Conservation (phyloP, 2,113 vertebrate species). For the Oryzias curvinotus region DNA sequence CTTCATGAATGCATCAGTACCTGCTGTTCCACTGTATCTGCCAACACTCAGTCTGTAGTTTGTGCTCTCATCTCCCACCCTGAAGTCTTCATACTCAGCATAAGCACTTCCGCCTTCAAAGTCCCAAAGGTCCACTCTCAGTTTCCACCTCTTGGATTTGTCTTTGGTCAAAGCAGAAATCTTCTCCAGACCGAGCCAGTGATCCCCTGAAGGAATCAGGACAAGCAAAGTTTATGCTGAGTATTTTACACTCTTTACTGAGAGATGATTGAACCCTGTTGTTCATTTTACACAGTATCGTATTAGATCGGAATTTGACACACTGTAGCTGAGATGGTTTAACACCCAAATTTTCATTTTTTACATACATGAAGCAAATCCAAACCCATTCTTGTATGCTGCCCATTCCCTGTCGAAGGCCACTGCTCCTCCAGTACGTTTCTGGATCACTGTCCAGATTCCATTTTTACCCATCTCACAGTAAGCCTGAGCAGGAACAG, state of each 20-base stretch:
- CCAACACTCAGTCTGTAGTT: constrained; percentile 64
- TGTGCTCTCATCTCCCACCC: constrained; percentile 33
- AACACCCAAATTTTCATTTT: too few relatives aligned
- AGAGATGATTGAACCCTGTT: too few relatives aligned
- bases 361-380: too few relatives aligned
- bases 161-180: constrained; percentile 51
- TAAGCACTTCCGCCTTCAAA: constrained; percentile 47
- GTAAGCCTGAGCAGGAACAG: too few relatives aligned
- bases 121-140: constrained; percentile 72
- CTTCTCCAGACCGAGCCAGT: constrained; percentile 71
- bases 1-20: constrained; percentile 29
- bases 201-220: constrained; percentile 55
- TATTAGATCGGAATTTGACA: too few relatives aligned
- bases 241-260: neutral
- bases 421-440: too few relatives aligned
- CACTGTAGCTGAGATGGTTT: too few relatives aligned
- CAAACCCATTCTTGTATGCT: too few relatives aligned
- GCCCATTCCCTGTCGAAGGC: too few relatives aligned
- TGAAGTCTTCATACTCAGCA: constrained; percentile 65
- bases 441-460: too few relatives aligned
- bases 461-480: too few relatives aligned
- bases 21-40: constrained; percentile 65
- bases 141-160: constrained; percentile 22
- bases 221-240: neutral
- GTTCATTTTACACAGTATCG: too few relatives aligned